Conservation (phyloP, 2,888 invertebrate species). For the Ecliptopera silaceata region DNA sequence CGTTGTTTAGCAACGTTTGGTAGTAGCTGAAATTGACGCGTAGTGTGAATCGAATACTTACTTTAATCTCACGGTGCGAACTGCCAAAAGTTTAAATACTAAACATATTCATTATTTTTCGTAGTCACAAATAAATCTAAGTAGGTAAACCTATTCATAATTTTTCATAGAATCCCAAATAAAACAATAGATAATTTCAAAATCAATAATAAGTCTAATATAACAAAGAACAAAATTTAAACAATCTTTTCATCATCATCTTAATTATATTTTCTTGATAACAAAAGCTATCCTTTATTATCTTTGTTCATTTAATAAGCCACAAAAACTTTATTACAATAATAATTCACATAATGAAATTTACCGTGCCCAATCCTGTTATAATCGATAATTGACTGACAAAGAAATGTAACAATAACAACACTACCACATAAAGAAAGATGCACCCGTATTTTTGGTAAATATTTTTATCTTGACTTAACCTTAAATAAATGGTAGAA, state of each 20-base stretch:
- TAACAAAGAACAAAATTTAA: background rate
- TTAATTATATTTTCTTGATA: conserved; percentile 25
- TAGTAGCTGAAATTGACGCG: no score
- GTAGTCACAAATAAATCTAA: no score
- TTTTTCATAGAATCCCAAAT: no score
- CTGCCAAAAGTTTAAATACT: no score
- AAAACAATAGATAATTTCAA: background rate
- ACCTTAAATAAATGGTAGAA: no score
- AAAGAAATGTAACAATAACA: conserved; percentile 57
- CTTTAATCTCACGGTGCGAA: no score
- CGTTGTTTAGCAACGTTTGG: no score
- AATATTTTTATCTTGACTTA: background rate
- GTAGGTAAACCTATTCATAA: no score
- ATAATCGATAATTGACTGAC: conserved; percentile 51
- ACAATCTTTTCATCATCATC: conserved; percentile 1
- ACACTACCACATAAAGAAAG: conserved; percentile 55
- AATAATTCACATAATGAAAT: conserved; percentile 50
- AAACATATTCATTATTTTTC: no score
- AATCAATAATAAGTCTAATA: background rate
- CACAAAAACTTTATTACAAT: conserved; percentile 46
- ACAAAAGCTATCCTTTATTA: conserved; percentile 19
- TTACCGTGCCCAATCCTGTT: conserved; percentile 35
- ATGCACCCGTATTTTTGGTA: conserved; percentile 2
- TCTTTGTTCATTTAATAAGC: conserved; percentile 41
- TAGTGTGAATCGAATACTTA: no score